Evolutionary conservation across 2,113 vertebrate species (phyloP).

Genomic region (Onychostruthus taczanowskii): DNA sequence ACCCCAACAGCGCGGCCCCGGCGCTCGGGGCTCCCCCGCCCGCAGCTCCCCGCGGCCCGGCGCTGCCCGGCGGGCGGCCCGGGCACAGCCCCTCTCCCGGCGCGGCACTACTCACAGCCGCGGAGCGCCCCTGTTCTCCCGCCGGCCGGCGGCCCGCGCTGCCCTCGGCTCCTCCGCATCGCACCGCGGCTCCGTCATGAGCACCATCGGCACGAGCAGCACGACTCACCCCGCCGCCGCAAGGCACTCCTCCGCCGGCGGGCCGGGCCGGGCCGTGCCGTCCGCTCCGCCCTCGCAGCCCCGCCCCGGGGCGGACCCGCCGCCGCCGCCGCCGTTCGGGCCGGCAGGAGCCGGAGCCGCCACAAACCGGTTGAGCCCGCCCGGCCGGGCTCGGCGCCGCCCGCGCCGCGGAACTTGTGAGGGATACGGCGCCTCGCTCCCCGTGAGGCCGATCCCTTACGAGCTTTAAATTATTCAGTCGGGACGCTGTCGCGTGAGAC

Average conservation of each 20-base stretch:
- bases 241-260: neutral
- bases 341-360: neutral
- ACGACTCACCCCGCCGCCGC: too few species aligned
- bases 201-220: neutral
- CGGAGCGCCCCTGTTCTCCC: neutral
- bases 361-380: neutral
- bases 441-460: neutral
- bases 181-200: neutral
- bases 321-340: neutral
- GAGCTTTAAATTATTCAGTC: slow-evolving; percentile 51
- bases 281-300: neutral
- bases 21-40: neutral
- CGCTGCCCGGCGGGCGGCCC: neutral
- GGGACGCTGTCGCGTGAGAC: neutral
- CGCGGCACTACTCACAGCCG: neutral
- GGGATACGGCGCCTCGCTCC: neutral
- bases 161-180: neutral
- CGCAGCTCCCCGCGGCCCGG: neutral
- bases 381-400: rapidly evolving
- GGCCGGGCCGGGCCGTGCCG: too few species aligned
- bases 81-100: neutral
- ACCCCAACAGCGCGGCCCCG: neutral
- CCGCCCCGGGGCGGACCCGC: neutral
- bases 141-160: neutral
- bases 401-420: neutral